Conservation (phyloP, 2,797 vertebrate genomes). For the Taenioides sp. region DNA sequence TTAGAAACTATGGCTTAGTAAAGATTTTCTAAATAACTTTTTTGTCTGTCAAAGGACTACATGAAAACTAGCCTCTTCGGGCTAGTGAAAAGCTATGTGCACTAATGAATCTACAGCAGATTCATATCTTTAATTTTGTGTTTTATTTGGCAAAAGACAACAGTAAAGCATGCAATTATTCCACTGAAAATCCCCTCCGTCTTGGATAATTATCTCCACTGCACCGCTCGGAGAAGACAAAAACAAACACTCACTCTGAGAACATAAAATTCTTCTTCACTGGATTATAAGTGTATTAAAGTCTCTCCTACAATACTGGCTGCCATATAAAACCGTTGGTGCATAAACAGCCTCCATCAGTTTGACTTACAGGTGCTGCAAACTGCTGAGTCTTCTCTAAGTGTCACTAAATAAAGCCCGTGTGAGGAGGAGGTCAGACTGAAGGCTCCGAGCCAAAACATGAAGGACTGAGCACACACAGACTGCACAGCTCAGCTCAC, state of each 20-base stretch:
- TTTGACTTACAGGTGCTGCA: not conserved
- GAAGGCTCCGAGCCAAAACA: slow-evolving; percentile 51
- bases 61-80: too few relatives aligned
- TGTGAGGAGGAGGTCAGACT: slow-evolving; percentile 42
- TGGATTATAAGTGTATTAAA: not conserved
- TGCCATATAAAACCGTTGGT: not conserved
- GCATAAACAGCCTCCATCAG: not conserved
- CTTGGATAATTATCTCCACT: slow-evolving; percentile 18
- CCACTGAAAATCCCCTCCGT: slow-evolving; percentile 1
- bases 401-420: slow-evolving; percentile 48
- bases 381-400: slow-evolving; percentile 35
- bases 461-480: slow-evolving; percentile 57
- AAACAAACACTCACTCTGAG: slow-evolving; percentile 11
- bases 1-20: too few relatives aligned
- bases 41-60: too few relatives aligned
- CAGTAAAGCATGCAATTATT: slow-evolving; percentile 5
- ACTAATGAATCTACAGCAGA: not conserved
- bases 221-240: slow-evolving; percentile 11
- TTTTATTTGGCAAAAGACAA: not conserved
- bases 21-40: too few relatives aligned
- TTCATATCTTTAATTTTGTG: not conserved
- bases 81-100: not conserved
- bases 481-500: slow-evolving; percentile 15
- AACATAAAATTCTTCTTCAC: slow-evolving; percentile 20
- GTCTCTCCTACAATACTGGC: not conserved